phyloP scores from a whole-genome alignment of 2,888 invertebrate species.

The Lithosia quadra region DNA sequence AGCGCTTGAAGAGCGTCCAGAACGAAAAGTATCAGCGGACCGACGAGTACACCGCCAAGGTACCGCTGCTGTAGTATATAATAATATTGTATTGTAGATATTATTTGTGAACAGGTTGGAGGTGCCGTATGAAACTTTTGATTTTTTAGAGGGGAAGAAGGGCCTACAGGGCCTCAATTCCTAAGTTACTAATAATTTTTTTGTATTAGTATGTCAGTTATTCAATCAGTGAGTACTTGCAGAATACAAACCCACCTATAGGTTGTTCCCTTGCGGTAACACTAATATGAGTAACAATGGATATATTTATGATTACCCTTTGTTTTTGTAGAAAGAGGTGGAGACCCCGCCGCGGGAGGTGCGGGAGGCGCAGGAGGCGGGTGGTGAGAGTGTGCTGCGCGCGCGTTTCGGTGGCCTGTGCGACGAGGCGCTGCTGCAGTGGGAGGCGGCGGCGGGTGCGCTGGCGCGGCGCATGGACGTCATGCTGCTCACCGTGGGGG shows the following conservation, averaged over 20 bases:
- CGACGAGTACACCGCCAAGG: constrained; percentile 56
- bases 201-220: no score
- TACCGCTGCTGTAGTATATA: constrained; percentile 13
- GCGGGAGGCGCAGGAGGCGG: constrained; percentile 13
- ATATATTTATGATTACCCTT: no score
- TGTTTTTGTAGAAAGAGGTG: not conserved
- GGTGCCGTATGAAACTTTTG: no score
- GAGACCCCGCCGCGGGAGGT: not conserved
- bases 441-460: constrained; percentile 55
- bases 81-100: no score
- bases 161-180: no score
- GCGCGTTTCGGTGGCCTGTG: constrained; percentile 49
- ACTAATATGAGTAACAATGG: no score
- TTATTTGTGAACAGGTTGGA: no score
- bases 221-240: no score
- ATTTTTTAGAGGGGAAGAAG: no score
- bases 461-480: constrained; percentile 87
- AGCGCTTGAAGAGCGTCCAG: constrained; percentile 41
- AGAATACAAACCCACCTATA: no score
- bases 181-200: no score
- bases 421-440: constrained; percentile 57
- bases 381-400: constrained; percentile 26
- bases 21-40: constrained; percentile 64
- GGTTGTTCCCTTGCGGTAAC: no score
- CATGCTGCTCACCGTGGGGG: constrained; percentile 87